These are phyloP conservation scores for Torymus aiolomorphi DNA, from an alignment of 2,888 invertebrate genomes.

Conservation along the genomic window DNA sequence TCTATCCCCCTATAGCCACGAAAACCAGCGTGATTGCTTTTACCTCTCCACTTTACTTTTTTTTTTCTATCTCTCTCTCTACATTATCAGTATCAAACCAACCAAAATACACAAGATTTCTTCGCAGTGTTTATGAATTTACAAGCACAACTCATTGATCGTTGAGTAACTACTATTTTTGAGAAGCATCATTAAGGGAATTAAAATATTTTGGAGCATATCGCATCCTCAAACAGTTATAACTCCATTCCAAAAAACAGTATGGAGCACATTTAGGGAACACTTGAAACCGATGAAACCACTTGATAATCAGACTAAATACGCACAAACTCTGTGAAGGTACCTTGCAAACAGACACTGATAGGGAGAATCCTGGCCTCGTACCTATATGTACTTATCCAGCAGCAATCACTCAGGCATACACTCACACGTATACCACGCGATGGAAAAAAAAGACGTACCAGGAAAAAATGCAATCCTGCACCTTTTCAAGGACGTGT, in stretches of 20 bases:
- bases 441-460: too few species aligned
- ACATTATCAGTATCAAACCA: background rate
- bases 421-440: too few species aligned
- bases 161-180: background rate
- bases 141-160: background rate
- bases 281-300: too few species aligned
- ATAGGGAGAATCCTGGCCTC: background rate
- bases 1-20: slow-evolving; percentile 20
- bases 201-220: background rate
- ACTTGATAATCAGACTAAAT: background rate
- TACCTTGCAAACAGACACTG: slow-evolving; percentile 13
- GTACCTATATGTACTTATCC: too few species aligned
- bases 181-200: background rate
- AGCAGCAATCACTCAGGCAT: too few species aligned
- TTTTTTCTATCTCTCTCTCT: slow-evolving; percentile 30
- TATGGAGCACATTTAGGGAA: slow-evolving; percentile 10
- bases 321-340: slow-evolving; percentile 10
- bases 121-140: background rate
- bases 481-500: background rate
- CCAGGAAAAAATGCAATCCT: too few species aligned
- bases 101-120: slow-evolving; percentile 35
- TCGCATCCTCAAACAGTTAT: background rate
- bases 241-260: background rate
- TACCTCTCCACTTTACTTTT: background rate
- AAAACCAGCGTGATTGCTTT: slow-evolving; percentile 47